These are phyloP conservation scores for Atlantisia rogersi DNA, from an alignment of 2,113 vertebrate genomes.

Conservation along the genomic window DNA sequence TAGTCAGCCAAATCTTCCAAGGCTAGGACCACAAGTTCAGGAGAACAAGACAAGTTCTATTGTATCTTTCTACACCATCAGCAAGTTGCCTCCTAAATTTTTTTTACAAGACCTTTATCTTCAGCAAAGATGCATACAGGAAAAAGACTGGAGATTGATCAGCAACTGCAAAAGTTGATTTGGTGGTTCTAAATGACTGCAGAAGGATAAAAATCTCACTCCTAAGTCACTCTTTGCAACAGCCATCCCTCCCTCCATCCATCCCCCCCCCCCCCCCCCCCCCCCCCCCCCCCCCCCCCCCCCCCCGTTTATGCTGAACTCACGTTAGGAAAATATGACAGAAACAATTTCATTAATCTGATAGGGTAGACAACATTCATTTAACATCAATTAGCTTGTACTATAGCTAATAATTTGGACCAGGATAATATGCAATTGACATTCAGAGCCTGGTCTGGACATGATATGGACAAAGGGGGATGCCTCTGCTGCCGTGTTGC, in stretches of 20 bases:
- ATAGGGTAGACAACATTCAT: not conserved
- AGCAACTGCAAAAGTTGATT: not conserved
- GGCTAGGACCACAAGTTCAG: not conserved
- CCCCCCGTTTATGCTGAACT: not conserved
- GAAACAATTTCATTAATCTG: constrained; percentile 7
- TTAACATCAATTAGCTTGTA: constrained; percentile 51
- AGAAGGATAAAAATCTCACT: not conserved
- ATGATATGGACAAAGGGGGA: not conserved
- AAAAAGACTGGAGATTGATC: not conserved
- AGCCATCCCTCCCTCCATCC: no score
- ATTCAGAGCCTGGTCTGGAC: not conserved
- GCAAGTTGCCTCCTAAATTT: not conserved
- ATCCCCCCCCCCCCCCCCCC: no score
- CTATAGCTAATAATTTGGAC: not conserved
- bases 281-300: no score
- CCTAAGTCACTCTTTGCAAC: not conserved
- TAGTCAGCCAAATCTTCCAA: not conserved
- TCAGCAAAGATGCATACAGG: not conserved
- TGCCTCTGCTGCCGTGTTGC: not conserved
- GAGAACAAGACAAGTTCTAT: not conserved
- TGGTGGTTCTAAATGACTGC: not conserved
- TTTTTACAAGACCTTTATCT: not conserved
- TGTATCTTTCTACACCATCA: not conserved
- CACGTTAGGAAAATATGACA: not conserved
- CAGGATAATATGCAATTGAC: not conserved